Conservation (phyloP, 2,797 vertebrate genomes). For the Galago senegalensis region DNA sequence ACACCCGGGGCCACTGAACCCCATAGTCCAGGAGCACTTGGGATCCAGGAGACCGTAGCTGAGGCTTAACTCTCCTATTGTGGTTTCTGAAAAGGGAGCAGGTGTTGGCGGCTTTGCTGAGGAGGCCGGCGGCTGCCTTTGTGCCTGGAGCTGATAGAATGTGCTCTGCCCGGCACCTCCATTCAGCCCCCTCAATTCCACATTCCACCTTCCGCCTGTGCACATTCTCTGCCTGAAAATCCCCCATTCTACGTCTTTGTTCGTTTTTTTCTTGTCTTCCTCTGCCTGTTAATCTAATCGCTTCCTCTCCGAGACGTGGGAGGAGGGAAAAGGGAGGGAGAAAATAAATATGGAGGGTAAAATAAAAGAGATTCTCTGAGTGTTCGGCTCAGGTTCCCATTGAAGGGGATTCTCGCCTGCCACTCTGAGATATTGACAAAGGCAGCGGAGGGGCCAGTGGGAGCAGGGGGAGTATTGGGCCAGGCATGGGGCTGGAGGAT, state of each 20-base stretch:
- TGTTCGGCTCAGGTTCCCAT: not conserved
- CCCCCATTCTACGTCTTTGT: slow-evolving; percentile 59
- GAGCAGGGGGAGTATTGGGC: fast-evolving
- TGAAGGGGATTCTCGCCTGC: slow-evolving; percentile 65
- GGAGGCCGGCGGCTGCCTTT: not conserved
- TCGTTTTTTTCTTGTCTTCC: not conserved
- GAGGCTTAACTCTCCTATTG: not conserved
- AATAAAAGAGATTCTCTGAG: not conserved
- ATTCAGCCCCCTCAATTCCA: not conserved
- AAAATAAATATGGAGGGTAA: not conserved
- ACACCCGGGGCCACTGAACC: not conserved
- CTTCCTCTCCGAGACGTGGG: not conserved
- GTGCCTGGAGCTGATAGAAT: not conserved
- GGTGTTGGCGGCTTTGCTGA: not conserved
- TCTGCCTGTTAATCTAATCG: slow-evolving; percentile 22
- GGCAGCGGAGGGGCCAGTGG: not conserved
- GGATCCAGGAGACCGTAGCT: not conserved
- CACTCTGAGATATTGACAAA: slow-evolving; percentile 57
- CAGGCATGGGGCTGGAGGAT: fast-evolving
- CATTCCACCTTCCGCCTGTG: not conserved
- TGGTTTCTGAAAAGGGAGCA: not conserved
- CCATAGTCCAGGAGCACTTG: not conserved
- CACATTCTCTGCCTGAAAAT: not conserved
- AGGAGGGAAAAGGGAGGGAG: not conserved
- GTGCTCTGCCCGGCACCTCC: not conserved